A percentile compares a stretch with the other conserved stretches of the same genome.
Evolutionary conservation across 2,797 vertebrate species (phyloP).

Genomic region (Clarias platycephalus): DNA sequence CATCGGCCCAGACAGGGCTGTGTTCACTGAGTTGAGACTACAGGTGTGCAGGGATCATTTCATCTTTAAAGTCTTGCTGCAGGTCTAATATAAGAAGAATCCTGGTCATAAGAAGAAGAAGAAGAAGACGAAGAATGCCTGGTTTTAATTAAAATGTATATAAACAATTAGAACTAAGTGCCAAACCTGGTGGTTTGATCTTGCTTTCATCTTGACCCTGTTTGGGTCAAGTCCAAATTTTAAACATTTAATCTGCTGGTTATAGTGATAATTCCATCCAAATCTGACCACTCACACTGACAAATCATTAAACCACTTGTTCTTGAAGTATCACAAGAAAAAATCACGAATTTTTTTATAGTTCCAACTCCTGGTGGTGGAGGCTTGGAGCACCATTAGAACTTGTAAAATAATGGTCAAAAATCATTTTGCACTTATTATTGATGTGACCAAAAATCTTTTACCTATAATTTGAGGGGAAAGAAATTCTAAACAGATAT

Average conservation of each 20-base stretch:
- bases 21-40: conserved; percentile 45
- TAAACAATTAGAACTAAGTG: neutral
- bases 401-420: no score
- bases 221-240: neutral
- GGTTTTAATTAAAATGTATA: neutral
- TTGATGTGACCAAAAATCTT: neutral
- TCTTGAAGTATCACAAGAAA: neutral
- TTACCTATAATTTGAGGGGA: neutral
- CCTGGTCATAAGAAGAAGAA: neutral
- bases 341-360: no score
- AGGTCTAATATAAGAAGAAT: conserved; percentile 1
- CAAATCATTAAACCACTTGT: neutral
- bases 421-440: neutral
- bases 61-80: conserved; percentile 26
- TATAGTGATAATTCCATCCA: neutral
- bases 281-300: neutral
- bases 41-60: conserved; percentile 33
- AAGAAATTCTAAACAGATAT: neutral
- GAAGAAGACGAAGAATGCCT: neutral
- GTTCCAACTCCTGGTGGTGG: neutral
- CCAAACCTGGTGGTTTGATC: neutral
- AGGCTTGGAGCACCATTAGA: neutral
- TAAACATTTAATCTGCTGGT: neutral
- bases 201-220: neutral
- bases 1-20: conserved; percentile 27